These are phyloP conservation scores for Trichopria drosophilae DNA, from an alignment of 2,888 invertebrate species.

Conservation along the genomic window DNA sequence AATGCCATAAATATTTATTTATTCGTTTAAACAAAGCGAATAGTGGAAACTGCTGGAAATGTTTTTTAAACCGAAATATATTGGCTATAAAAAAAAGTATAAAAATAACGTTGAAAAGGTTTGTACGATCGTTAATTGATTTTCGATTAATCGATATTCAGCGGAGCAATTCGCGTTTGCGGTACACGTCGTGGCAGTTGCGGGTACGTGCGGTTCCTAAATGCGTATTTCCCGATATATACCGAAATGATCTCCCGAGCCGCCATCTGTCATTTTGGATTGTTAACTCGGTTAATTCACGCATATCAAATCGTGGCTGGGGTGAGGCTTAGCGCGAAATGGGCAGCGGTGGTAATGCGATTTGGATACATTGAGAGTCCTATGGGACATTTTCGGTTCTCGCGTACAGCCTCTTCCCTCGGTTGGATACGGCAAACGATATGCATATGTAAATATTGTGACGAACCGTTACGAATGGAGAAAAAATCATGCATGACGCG, in stretches of 20 bases:
- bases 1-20: no score
- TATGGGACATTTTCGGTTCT: constrained; percentile 49
- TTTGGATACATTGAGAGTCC: constrained; percentile 55
- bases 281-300: constrained; percentile 55
- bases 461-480: constrained; percentile 49
- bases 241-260: constrained; percentile 40
- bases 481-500: no score
- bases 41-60: no score
- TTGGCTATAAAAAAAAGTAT: no score
- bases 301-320: constrained; percentile 56
- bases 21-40: no score
- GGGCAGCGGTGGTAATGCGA: constrained; percentile 53
- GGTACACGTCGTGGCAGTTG: constrained; percentile 5
- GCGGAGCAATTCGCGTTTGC: no score
- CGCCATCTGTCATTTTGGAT: constrained; percentile 57
- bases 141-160: no score
- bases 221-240: constrained; percentile 12
- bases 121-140: no score
- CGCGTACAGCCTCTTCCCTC: constrained; percentile 43
- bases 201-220: neutral
- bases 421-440: constrained; percentile 49
- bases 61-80: no score
- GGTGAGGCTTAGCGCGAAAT: constrained; percentile 47
- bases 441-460: constrained; percentile 58
- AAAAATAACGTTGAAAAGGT: no score